These are phyloP conservation scores for Andrena bucephala DNA, from an alignment of 2,888 invertebrate species.

Conservation along the genomic window DNA sequence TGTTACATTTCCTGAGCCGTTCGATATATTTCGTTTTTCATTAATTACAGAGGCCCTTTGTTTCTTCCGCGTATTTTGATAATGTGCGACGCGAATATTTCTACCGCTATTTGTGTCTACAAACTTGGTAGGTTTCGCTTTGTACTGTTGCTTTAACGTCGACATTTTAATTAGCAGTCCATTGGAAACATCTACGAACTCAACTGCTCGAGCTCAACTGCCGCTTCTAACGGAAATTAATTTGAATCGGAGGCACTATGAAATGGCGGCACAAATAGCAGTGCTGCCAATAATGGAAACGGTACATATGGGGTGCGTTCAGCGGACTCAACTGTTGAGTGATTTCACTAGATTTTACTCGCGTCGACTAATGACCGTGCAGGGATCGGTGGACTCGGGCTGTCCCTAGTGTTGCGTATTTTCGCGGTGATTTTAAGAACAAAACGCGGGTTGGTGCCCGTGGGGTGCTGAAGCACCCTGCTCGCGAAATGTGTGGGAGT, in stretches of 20 bases:
- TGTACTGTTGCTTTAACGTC: conserved; percentile 49
- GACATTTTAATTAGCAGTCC: conserved; percentile 30
- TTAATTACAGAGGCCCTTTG: conserved; percentile 50
- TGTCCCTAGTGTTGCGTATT: too few relatives aligned
- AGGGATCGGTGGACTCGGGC: too few relatives aligned
- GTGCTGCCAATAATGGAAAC: neutral
- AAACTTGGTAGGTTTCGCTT: conserved; percentile 41
- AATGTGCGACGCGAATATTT: conserved; percentile 45
- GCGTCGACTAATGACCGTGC: too few relatives aligned
- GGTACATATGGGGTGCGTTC: neutral
- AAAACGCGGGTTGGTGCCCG: too few relatives aligned
- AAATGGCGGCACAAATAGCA: neutral
- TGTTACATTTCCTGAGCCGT: conserved; percentile 24
- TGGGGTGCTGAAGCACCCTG: too few relatives aligned
- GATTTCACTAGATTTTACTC: too few relatives aligned
- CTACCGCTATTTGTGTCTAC: conserved; percentile 32
- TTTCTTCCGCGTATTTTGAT: conserved; percentile 42
- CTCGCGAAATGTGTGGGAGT: too few relatives aligned
- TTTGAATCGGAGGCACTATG: neutral
- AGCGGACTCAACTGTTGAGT: too few relatives aligned
- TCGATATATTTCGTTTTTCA: neutral
- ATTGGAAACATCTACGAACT: neutral
- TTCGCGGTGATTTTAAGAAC: too few relatives aligned
- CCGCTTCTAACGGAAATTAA: neutral
- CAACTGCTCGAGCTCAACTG: neutral